phyloP scores from a whole-genome alignment of 1,140 invertebrate species.

The Cheumatopsyche charites region DNA sequence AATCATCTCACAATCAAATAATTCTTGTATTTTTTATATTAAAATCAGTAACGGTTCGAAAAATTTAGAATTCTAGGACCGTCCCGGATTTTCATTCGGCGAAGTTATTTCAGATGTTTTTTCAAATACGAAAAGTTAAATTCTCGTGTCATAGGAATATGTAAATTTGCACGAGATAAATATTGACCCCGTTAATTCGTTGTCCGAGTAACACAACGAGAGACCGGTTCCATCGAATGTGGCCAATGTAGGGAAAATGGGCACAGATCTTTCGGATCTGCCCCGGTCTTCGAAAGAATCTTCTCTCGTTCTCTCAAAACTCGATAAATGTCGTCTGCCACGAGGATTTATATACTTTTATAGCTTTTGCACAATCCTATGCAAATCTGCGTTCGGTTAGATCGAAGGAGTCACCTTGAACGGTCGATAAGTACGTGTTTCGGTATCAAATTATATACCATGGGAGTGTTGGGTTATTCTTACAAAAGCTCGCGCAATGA shows the following conservation, averaged over 20 bases:
- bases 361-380: too few relatives aligned
- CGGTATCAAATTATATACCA: conserved; percentile 25
- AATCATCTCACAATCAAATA: too few relatives aligned
- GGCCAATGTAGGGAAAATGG: background rate
- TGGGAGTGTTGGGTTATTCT: conserved; percentile 23
- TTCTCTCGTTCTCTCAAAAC: background rate
- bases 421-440: background rate
- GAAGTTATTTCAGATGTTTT: too few relatives aligned
- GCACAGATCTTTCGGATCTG: background rate
- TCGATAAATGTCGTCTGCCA: too few relatives aligned
- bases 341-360: too few relatives aligned
- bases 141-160: background rate
- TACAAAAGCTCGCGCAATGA: conserved; percentile 25
- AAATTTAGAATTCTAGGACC: too few relatives aligned
- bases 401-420: conserved; percentile 24
- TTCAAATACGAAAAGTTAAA: too few relatives aligned
- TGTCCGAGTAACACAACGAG: conserved; percentile 21
- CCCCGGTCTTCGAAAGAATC: background rate
- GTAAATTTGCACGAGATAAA: conserved; percentile 36
- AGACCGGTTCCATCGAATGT: conserved; percentile 13
- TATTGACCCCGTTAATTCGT: conserved; percentile 39
- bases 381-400: background rate
- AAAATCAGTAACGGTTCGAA: too few relatives aligned
- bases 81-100: too few relatives aligned
- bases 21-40: too few relatives aligned